These are phyloP conservation scores for Apodemia mormo DNA, from an alignment of 2,888 invertebrate species.

Conservation along the genomic window DNA sequence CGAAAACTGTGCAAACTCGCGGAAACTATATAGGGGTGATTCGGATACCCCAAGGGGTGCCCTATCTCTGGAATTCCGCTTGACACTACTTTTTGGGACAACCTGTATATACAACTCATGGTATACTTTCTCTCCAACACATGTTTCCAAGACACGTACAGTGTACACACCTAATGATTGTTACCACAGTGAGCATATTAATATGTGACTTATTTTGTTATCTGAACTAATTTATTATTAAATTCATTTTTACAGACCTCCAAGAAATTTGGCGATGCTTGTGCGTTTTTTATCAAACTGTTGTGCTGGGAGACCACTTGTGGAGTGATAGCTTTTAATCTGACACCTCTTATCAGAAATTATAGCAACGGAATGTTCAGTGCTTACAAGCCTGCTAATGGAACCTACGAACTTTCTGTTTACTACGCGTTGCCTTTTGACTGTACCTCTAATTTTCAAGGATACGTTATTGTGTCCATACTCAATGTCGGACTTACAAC, in stretches of 20 bases:
- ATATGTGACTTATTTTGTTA: too few species aligned
- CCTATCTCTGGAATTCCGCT: too few species aligned
- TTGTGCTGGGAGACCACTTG: constrained; percentile 16
- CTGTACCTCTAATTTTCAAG: constrained; percentile 16
- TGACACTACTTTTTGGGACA: too few species aligned
- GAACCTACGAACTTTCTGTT: constrained; percentile 25
- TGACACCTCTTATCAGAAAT: constrained; percentile 23
- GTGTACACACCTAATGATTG: too few species aligned
- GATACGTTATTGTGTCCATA: constrained; percentile 22
- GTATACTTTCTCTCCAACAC: too few species aligned
- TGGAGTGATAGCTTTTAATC: constrained; percentile 23
- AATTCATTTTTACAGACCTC: constrained; percentile 12
- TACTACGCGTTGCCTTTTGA: constrained; percentile 27
- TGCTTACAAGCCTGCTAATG: constrained; percentile 7
- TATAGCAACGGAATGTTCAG: constrained; percentile 23
- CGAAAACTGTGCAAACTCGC: too few species aligned
- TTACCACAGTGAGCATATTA: too few species aligned
- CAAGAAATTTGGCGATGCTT: constrained; percentile 1
- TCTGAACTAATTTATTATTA: too few species aligned
- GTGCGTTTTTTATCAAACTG: constrained; percentile 16
- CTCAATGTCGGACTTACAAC: constrained; percentile 17
- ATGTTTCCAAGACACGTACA: too few species aligned
- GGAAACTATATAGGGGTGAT: too few species aligned
- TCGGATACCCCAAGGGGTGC: too few species aligned
- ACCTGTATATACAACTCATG: too few species aligned